Percentiles rank a stretch among this genome's conserved stretches.
These are phyloP conservation scores for Pipistrellus pygmaeus DNA, from an alignment of 2,797 vertebrate species.

Conservation along the genomic window DNA sequence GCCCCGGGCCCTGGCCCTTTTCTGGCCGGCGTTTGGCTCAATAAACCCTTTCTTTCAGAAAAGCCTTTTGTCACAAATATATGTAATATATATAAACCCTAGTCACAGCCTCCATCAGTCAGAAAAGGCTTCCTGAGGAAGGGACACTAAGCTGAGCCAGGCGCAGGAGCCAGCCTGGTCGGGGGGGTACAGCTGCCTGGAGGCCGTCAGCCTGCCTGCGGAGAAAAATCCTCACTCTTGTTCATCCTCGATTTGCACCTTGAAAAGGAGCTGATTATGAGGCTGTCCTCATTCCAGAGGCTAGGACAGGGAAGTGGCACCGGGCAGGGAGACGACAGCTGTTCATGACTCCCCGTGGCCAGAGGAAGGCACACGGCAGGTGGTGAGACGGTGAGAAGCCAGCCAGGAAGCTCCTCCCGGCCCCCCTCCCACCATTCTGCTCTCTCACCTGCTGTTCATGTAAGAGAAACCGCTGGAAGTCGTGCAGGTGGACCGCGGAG, in stretches of 20 bases:
- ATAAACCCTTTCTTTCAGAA: neutral
- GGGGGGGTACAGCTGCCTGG: rapidly evolving
- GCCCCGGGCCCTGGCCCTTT: neutral
- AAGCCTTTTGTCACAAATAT: neutral
- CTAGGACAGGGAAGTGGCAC: rapidly evolving
- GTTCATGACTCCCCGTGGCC: neutral
- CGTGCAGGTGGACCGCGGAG: slow-evolving; percentile 93
- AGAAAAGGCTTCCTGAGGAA: neutral
- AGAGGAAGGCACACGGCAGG: neutral
- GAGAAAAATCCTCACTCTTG: neutral
- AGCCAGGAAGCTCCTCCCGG: rapidly evolving
- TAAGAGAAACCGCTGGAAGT: slow-evolving; percentile 96
- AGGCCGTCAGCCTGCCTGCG: neutral
- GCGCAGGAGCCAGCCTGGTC: neutral
- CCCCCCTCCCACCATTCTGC: neutral
- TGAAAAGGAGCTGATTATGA: neutral
- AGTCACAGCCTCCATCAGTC: neutral
- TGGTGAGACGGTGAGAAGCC: neutral
- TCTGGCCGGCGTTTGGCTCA: neutral
- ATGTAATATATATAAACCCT: too few relatives aligned
- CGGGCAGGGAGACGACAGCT: neutral
- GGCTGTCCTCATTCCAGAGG: neutral
- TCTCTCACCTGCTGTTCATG: slow-evolving; percentile 94
- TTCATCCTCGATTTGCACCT: neutral
- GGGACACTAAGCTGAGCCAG: rapidly evolving